A percentile compares a stretch with the other conserved stretches of the same genome.
Evolutionary conservation across 35 echinoderm and acorn worm species (phyloP).

Genomic region (Lytechinus pictus): DNA sequence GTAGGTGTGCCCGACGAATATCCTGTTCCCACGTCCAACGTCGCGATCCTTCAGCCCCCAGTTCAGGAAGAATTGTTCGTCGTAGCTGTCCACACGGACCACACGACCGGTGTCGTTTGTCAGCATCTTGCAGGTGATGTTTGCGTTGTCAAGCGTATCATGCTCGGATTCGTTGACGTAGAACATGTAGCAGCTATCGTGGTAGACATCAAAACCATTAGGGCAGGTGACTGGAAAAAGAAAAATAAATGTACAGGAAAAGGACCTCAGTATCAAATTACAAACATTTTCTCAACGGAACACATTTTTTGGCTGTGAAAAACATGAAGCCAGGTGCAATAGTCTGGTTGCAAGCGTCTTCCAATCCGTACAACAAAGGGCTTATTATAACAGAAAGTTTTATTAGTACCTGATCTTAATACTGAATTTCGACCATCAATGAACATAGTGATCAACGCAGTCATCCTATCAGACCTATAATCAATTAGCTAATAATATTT

Average conservation of each 20-base stretch:
- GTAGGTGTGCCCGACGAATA: constrained; percentile 68
- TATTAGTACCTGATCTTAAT: no score
- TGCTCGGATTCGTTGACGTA: neutral
- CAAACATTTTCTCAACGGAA: no score
- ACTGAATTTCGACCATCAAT: no score
- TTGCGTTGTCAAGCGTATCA: constrained; percentile 52
- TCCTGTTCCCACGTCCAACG: neutral
- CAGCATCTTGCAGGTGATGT: constrained; percentile 51
- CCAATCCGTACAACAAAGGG: no score
- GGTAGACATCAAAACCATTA: constrained; percentile 60
- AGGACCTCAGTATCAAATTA: no score
- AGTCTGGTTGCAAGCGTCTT: no score
- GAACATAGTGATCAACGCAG: no score
- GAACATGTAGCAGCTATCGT: constrained; percentile 76
- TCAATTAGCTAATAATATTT: no score
- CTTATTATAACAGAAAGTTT: no score
- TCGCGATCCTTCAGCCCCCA: constrained; percentile 60
- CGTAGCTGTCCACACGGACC: constrained; percentile 60
- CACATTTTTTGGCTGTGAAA: no score
- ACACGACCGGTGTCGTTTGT: constrained; percentile 71
- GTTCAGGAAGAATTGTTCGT: constrained; percentile 72
- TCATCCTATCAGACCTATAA: no score
- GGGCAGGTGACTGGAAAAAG: constrained; percentile 64
- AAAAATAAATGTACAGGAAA: neutral
- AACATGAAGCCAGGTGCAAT: no score